A percentile compares a stretch with the other conserved stretches of the same genome.
These are phyloP conservation scores for Clamator glandarius DNA, from an alignment of 2,797 vertebrate species.

Conservation along the genomic window DNA sequence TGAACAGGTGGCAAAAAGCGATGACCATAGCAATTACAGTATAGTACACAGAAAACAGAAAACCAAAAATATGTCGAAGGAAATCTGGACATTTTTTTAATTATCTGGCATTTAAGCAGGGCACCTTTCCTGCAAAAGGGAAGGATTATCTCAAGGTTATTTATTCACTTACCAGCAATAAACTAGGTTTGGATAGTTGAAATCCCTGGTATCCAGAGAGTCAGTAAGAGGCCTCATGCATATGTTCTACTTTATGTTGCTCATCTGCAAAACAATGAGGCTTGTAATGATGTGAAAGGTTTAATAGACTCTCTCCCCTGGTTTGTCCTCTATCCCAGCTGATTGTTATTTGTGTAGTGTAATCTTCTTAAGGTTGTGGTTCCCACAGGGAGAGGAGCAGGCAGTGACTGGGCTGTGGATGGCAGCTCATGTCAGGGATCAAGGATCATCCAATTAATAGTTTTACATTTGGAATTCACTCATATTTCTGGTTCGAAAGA, in stretches of 20 bases:
- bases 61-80: constrained; percentile 9
- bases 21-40: constrained; percentile 1
- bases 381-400: constrained; percentile 73
- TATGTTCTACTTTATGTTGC: constrained; percentile 82
- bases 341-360: constrained; percentile 84
- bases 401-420: constrained; percentile 62
- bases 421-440: constrained; percentile 75
- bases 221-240: constrained; percentile 69
- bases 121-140: constrained; percentile 40
- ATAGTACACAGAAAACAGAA: constrained; percentile 10
- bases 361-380: constrained; percentile 80
- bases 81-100: constrained; percentile 34
- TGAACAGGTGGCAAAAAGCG: constrained; percentile 42
- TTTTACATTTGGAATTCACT: constrained; percentile 59
- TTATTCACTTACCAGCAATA: constrained; percentile 76
- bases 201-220: constrained; percentile 76
- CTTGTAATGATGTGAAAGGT: constrained; percentile 83
- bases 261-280: constrained; percentile 90
- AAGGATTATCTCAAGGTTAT: constrained; percentile 72
- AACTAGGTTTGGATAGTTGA: constrained; percentile 63
- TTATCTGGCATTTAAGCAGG: constrained; percentile 51
- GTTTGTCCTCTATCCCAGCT: constrained; percentile 77
- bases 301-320: constrained; percentile 80
- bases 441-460: constrained; percentile 74
- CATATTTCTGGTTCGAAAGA: constrained; percentile 42